Base-by-base conservation (phyloP, 2,888 invertebrate genomes). In the Pocota personata region DNA sequence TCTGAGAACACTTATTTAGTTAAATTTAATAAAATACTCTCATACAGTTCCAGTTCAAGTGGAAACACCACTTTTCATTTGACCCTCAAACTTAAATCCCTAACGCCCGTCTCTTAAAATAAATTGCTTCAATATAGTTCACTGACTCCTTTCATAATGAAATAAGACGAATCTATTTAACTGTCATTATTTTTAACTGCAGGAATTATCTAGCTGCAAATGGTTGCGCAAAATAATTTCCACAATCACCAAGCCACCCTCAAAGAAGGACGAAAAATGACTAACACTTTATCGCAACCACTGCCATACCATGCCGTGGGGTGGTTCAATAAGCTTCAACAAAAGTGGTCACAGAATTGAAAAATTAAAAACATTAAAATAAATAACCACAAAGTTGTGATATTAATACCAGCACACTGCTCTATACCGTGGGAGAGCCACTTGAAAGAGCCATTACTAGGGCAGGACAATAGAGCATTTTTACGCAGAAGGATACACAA, bases 341-440 rank as follows among this genome's bases (percentile, higher is more conserved):
- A 76, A 76, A 75, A 84, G 71, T 76, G 66, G 55, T 82, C 66
- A 58, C 78, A 76, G 62, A 84, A 84, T 84, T 88, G 88, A 88
- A 87, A 87, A 88, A 88, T 88, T 88, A 87, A 87, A 87, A 87
- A 84, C 87, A 88, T 88, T 88, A 88, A 87, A 87, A 87, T 88
- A 87, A 87, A 88, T 88, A 88, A 88, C 84, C 84, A 87, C 87
- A 87, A 82, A 87, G 87, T 87, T 87, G 84, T 79, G 87, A 87
- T 87, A 88, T 87, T 82, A 87, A 87, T 84, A 79, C 46, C 66
- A 69, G 83, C 66, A 69, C 75, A 64, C 60, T 58, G 27, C 21
- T 32, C 80, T 19, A 67, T 48, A 19, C 48, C 30, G 78, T 46
- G 43, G 35, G 32, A 43, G 67, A 40, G 72, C 71, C 62, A 71